Evolutionary conservation across 2,888 invertebrate genomes (phyloP).

Genomic region (Aspidiotus rigidus): DNA sequence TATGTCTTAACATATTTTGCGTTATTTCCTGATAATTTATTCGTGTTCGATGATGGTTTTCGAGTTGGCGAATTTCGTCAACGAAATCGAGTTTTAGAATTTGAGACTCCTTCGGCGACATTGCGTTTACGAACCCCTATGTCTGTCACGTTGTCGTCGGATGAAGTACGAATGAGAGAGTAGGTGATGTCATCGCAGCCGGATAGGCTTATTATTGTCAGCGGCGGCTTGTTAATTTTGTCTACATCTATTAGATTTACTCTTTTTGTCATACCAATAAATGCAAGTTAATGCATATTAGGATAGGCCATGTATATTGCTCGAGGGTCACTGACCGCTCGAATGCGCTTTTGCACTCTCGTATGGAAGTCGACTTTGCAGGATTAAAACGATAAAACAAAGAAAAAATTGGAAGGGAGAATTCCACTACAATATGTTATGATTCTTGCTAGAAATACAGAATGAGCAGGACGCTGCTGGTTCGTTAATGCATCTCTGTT

Average conservation of each 20-base stretch:
- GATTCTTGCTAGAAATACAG: neutral
- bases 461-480: too few relatives aligned
- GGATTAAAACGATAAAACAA: neutral
- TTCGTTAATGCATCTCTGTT: neutral
- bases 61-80: too few relatives aligned
- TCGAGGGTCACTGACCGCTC: neutral
- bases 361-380: too few relatives aligned
- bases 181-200: neutral
- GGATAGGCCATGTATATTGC: neutral
- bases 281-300: constrained; percentile 3
- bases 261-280: neutral
- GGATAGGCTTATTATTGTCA: neutral
- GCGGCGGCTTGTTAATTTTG: too few relatives aligned
- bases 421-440: neutral
- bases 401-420: neutral
- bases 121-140: neutral
- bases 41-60: too few relatives aligned
- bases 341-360: neutral
- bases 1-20: too few relatives aligned
- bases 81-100: too few relatives aligned
- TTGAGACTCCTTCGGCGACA: too few relatives aligned
- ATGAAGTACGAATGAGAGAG: neutral
- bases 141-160: too few relatives aligned
- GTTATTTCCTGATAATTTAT: too few relatives aligned
- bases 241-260: neutral